A percentile compares a stretch with the other conserved stretches of the same genome.
Evolutionary conservation across 2,888 invertebrate genomes (phyloP).

Genomic region (Anticlea derivata): DNA sequence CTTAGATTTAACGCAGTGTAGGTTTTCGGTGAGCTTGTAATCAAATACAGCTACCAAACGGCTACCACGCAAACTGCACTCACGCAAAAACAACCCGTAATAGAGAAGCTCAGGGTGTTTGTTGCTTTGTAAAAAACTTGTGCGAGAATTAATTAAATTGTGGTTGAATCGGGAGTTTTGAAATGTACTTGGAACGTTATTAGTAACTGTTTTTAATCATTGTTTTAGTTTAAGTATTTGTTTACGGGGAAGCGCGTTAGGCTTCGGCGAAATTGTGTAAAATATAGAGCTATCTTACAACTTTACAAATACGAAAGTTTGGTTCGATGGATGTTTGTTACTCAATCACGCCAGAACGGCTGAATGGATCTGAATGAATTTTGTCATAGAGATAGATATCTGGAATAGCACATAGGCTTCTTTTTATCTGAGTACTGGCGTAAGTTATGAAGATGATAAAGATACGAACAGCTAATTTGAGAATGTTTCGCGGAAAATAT

Average conservation of each 20-base stretch:
- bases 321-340: too few species aligned
- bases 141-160: slow-evolving; percentile 22
- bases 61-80: slow-evolving; percentile 19
- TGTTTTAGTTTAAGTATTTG: slow-evolving; percentile 9
- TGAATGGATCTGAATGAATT: too few species aligned
- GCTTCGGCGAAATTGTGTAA: too few species aligned
- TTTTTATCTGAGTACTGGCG: too few species aligned
- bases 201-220: slow-evolving; percentile 22
- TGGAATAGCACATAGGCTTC: too few species aligned
- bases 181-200: slow-evolving; percentile 17
- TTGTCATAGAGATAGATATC: too few species aligned
- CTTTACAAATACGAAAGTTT: too few species aligned
- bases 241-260: slow-evolving; percentile 5
- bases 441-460: too few species aligned
- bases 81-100: slow-evolving; percentile 17
- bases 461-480: too few species aligned
- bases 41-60: slow-evolving; percentile 32
- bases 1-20: slow-evolving; percentile 37
- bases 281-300: too few species aligned
- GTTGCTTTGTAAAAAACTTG: background rate
- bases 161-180: slow-evolving; percentile 24
- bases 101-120: background rate
- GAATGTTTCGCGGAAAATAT: too few species aligned
- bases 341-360: too few species aligned
- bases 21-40: slow-evolving; percentile 35